phyloP scores from a whole-genome alignment of 2,113 vertebrate genomes.

The Oryzias javanicus region DNA sequence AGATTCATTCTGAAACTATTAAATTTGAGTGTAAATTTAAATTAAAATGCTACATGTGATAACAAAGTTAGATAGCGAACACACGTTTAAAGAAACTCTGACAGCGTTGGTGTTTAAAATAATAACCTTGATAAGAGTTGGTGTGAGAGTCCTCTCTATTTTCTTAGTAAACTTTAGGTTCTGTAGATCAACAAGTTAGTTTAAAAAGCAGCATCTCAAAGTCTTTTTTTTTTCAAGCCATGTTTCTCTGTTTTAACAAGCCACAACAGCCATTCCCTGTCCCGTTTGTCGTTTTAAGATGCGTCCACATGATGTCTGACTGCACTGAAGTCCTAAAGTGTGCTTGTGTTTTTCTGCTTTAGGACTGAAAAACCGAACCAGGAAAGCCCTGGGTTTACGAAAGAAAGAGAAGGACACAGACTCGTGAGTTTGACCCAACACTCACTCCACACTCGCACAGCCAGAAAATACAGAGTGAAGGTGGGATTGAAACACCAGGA shows the following conservation, averaged over 20 bases:
- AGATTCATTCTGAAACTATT: no score
- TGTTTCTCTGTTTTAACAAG: no score
- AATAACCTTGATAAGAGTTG: slow-evolving; percentile 41
- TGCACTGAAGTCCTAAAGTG: slow-evolving; percentile 8
- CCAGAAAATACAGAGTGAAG: background rate
- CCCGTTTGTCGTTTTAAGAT: slow-evolving; percentile 28
- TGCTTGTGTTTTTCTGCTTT: background rate
- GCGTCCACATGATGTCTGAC: slow-evolving; percentile 14
- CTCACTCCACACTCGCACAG: background rate
- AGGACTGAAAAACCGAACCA: slow-evolving; percentile 99
- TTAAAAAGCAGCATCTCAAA: no score
- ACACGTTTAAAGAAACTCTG: no score
- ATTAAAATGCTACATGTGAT: no score
- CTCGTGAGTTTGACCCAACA: slow-evolving; percentile 79
- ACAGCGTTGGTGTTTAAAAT: no score
- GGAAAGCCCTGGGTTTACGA: slow-evolving; percentile 95
- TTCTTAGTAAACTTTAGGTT: slow-evolving; percentile 24
- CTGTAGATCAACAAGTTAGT: slow-evolving; percentile 21
- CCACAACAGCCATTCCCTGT: slow-evolving; percentile 15
- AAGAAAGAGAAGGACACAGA: slow-evolving; percentile 97
- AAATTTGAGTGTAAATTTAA: no score
- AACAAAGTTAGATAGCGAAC: no score
- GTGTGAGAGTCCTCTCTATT: slow-evolving; percentile 20
- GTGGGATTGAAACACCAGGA: background rate
- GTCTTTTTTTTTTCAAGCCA: no score